phyloP scores from a whole-genome alignment of 2,888 invertebrate species.

The Xylota segnis region DNA sequence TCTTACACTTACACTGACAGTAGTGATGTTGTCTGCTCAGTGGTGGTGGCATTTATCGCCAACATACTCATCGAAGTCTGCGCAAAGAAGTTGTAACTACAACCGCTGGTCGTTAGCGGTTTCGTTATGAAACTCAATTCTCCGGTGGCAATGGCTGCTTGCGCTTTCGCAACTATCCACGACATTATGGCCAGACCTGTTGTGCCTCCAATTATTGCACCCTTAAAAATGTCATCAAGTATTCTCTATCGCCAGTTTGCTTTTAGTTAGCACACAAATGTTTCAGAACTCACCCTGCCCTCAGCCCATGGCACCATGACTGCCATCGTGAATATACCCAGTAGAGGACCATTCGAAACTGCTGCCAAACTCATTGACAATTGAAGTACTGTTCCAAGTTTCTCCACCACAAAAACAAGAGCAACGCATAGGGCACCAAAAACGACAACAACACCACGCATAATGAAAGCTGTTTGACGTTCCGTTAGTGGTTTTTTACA shows the following conservation, averaged over 20 bases:
- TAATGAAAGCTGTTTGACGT: constrained; percentile 86
- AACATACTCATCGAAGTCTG: constrained; percentile 81
- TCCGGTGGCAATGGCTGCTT: constrained; percentile 85
- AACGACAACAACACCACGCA: constrained; percentile 88
- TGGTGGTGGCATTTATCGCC: constrained; percentile 79
- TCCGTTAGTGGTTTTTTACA: constrained; percentile 86
- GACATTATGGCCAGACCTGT: constrained; percentile 85
- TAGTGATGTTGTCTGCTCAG: constrained; percentile 29
- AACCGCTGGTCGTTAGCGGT: constrained; percentile 85
- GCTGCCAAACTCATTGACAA: constrained; percentile 88
- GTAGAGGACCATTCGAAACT: constrained; percentile 88
- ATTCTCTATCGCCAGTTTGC: constrained; percentile 59
- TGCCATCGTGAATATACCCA: constrained; percentile 89
- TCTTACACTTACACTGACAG: constrained; percentile 49
- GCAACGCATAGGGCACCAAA: constrained; percentile 88
- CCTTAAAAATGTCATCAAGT: constrained; percentile 81
- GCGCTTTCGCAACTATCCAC: constrained; percentile 86
- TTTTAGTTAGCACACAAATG: constrained; percentile 44
- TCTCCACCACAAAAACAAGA: constrained; percentile 88
- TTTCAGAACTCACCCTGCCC: constrained; percentile 84
- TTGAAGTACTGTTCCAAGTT: constrained; percentile 89
- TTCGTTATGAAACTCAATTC: constrained; percentile 85
- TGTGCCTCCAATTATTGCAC: constrained; percentile 86
- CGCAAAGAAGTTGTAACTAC: constrained; percentile 85
- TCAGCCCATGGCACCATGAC: constrained; percentile 89